Base-by-base conservation (phyloP, 2,797 vertebrate genomes). In the Propithecus deckenii region DNA sequence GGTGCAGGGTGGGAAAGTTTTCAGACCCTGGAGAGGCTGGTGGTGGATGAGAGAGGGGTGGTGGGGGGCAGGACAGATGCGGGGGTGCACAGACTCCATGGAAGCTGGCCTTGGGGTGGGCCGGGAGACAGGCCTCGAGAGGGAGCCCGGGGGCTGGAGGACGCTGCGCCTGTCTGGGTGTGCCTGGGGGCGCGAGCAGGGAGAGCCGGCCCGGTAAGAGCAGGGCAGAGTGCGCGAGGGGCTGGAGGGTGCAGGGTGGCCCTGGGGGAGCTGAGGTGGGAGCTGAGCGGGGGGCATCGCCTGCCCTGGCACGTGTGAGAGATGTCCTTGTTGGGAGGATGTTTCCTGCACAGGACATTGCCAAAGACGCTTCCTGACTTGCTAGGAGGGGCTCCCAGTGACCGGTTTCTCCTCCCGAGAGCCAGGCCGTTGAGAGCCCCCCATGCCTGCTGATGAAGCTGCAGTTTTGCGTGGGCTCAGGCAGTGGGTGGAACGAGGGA, bases 101-200 rank as follows among this genome's bases (percentile, higher is more conserved):
- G 46, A 32, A 46, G 38, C 52, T 46, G 67, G 38, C 20, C 3
- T 9, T 22, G 5, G 8, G 15, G 0, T 4, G 71, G 17, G 1
- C 38, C 30, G 9, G 59, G 5, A 32, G 5, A 38, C 32, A 32
- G 28, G 43, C 25, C 23, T 46, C 8, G 7, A 46, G 72, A 48
- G 43, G 4, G 23, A 41, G 10, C 50, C 15, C 50, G 5, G 13
- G 81, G 57, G 69, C n/a, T 0, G 0, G 20, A 50, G 38, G 22
- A 11, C 9, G 38, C 7, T 5, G 38, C 38, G 25, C 71, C 15
- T 0, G 4, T 23, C 28, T 20, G 17, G 7, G 52, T 15, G 41
- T 41, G 41, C 41, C 41, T 41, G 4, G 41, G 5, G 41, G 41
- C 41, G 48, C 6, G 1, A 25, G 38, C 1, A 7, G 0, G 25